Base-by-base conservation (phyloP, 2,113 vertebrate genomes). In the Triplophysa tibetana region DNA sequence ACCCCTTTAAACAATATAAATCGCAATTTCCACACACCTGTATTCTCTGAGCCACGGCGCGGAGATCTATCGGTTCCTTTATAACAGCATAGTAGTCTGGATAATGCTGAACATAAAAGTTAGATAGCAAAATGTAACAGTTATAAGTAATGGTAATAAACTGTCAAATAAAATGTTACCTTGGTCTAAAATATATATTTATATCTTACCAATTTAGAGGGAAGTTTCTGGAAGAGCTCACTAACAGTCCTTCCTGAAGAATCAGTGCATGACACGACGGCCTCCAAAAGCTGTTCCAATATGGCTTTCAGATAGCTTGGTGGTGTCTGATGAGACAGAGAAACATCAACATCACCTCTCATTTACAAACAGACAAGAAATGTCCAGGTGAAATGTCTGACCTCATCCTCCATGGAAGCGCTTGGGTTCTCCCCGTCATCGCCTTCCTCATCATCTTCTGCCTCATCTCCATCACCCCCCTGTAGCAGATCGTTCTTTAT, bases 21-120 rank as follows among this genome's bases (percentile, higher is more conserved):
- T 38, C 1, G 33, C 33, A 77, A 66, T 45, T 13, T 29, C 58
- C 33, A 48, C 81, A 81, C 88, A 97, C 98, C 97, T 99, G 97
- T 92, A 99, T 99, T 90, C 95, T 95, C 89, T 98, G 97, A 86
- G 98, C 93, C 77, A 99, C 95, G 58, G 94, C 92, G 91, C 98
- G 95, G 84, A 99, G 93, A 94, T 99, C 97, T 86, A 99, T 97
- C 82, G 98, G 98, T 70, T 99, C 98, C 89, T 99, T 99, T 90
- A 98, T 99, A 90, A 99, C 93, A 88, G 97, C 98, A 92, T 99
- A 99, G 93, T 99, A 99, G 92, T 99, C 97, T 89, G 98, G 98
- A 90, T 99, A 99, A 94, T 99, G 97, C 98, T 99, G 82, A 45
- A 90, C 60, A 8, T 14, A 64, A 65, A 67, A 38, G 62, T 24